Base-by-base conservation (phyloP, 2,797 vertebrate genomes). In the Cetoscarus ocellatus region DNA sequence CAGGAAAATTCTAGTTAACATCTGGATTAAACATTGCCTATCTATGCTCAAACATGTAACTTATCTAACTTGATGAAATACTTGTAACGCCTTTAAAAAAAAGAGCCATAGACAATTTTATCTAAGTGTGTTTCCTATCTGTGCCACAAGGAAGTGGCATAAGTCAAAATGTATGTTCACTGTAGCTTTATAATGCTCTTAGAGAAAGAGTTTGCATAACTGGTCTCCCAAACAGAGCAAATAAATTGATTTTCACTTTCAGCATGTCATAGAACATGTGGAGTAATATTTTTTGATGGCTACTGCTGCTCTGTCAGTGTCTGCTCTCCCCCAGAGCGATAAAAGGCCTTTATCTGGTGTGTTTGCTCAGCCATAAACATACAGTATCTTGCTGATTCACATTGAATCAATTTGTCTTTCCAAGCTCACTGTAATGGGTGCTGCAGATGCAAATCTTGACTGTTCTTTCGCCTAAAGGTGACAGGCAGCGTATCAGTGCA, bases 401-500 rank as follows among this genome's bases (percentile, higher is more conserved):
- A 68, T 10, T 45, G 48, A 68, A 75, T 85, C 83, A 87, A 82
- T 85, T 90, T 86, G 80, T 86, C 70, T 82, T 43, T 35, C 58
- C 83, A 53, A 72, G 47, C 73, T 71, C 67, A 70, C 65, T 72
- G 81, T 83, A 82, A 56, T 9, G 18, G 77, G 47, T 47, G 70
- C 49, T 55, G 64, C 34, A 71, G 84, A 88, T 82, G 80, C 56
- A 75, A 50, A 85, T 88, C 69, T 77, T 1, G 50, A 78, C 71
- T 38, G 50, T 49, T 82, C 67, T 77, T 51, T 66, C 76, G 71
- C 88, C 89, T 68, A 0, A 55, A 88, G 87, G 90, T 62, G 88
- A 89, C 84, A 82, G 61, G 75, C 76, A 78, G 67, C 75, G 73
- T 61, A 73, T 86, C 82, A 82, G 69, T 73, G 76, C 87, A 89